A percentile compares a stretch with the other conserved stretches of the same genome.
Evolutionary conservation across 1,140 invertebrate genomes (phyloP).

Genomic region (Nasonia giraulti): DNA sequence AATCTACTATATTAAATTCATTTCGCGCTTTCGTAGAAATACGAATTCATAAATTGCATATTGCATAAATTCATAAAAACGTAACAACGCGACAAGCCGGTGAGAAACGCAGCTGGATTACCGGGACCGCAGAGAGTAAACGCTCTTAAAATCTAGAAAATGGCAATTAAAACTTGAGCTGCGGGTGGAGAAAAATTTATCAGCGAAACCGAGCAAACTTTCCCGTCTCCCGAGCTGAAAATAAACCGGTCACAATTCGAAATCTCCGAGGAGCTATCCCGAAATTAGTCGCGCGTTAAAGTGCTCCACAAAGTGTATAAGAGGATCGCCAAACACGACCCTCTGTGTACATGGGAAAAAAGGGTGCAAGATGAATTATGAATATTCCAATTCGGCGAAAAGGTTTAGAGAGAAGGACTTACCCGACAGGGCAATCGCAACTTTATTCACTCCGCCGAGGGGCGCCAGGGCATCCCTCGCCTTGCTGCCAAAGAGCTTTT

Average conservation of each 20-base stretch:
- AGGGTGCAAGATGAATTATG: not conserved
- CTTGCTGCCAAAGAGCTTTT: constrained; percentile 95
- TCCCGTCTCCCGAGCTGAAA: too few relatives aligned
- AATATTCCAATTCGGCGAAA: constrained; percentile 4
- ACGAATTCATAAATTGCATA: too few relatives aligned
- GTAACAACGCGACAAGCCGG: too few relatives aligned
- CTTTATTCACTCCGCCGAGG: constrained; percentile 93
- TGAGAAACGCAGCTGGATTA: too few relatives aligned
- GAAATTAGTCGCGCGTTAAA: not conserved
- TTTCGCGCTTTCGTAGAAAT: too few relatives aligned
- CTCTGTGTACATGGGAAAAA: not conserved
- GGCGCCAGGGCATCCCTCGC: constrained; percentile 91
- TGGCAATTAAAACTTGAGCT: not conserved
- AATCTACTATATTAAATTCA: too few relatives aligned
- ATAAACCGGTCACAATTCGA: too few relatives aligned
- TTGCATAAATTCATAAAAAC: too few relatives aligned
- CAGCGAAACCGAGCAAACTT: too few relatives aligned
- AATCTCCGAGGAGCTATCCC: too few relatives aligned
- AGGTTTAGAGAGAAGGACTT: constrained; percentile 60
- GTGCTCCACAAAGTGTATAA: not conserved
- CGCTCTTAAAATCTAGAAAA: too few relatives aligned
- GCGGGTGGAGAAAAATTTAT: not conserved
- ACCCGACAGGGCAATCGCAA: constrained; percentile 96
- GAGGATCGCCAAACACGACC: not conserved
- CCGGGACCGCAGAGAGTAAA: too few relatives aligned